Conservation (phyloP, 2,113 vertebrate genomes). For the Himantopus leucocephalus region DNA sequence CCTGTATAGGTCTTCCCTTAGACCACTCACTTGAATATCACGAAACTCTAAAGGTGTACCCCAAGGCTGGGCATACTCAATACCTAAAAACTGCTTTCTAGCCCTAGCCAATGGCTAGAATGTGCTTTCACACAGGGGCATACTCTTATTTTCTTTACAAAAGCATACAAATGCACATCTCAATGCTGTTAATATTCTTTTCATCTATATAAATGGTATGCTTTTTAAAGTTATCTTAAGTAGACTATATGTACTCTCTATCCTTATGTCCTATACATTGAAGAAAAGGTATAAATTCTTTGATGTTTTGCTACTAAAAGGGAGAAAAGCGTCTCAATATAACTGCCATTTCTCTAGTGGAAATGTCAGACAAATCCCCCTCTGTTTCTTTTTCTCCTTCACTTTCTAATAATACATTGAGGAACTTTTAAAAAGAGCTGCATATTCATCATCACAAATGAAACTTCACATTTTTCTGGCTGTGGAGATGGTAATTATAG, state of each 20-base stretch:
- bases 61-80: background rate
- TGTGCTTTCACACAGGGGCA: background rate
- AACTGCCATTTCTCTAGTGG: slow-evolving; percentile 7
- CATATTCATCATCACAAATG: slow-evolving; percentile 51
- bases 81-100: background rate
- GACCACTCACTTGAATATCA: background rate
- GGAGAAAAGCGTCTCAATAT: slow-evolving; percentile 2
- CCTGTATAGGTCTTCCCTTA: background rate
- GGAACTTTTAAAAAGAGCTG: slow-evolving; percentile 17
- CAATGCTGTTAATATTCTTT: background rate
- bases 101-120: background rate
- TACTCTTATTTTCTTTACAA: background rate
- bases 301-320: background rate
- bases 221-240: background rate
- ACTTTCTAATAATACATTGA: slow-evolving; percentile 51
- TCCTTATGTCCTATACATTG: background rate
- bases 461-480: slow-evolving; percentile 39
- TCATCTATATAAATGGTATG: background rate
- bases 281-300: slow-evolving; percentile 4
- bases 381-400: slow-evolving; percentile 39
- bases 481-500: slow-evolving; percentile 37
- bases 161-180: background rate
- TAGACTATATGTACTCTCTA: background rate
- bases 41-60: background rate
- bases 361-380: slow-evolving; percentile 27